Evolutionary conservation across 1,140 invertebrate genomes (phyloP), one percentile per base, ranked within the genome.

Genomic region (Zaprionus capensis): DNA sequence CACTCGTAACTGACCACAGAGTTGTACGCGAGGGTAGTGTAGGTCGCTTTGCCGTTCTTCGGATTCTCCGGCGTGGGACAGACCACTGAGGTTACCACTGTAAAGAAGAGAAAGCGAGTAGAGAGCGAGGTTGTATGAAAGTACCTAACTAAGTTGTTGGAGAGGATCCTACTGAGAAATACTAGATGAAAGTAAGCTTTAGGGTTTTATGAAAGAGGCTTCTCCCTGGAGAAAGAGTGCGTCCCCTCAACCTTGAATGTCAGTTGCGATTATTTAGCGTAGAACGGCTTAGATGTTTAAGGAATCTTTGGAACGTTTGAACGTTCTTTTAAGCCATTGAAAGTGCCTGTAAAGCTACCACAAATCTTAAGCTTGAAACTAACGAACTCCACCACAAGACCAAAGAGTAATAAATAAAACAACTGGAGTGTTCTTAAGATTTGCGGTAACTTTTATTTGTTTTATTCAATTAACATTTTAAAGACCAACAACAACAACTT

Each of bases 1-100:
- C 98, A 99, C 84, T 98, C 97, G 93, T 99, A 99, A 46, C 96
- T 96, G 5, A 99, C 97, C 62, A 98, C 96, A 0, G 98, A 97
- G 91, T 98, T 98, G 95, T 98, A 99, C 2, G 97, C 97, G 78
- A 97, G 96, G n/a, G 97, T 97, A 0, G 97, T 98, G 93, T 97
- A 98, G 74, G 98, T 95, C 55, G 97, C 97, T 83, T 96, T 97
- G 34, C 98, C 98, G 92, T 99, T 96, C n/a, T 95, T 94, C 6
- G 98, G 98, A 81, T 97, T 96, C 75, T 97, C 96, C 1, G 98
- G 97, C 55, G 95, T 95, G 24, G 96, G 95, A 93, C 98, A 99
- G 93, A 98, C 95, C 76, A 99, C 97, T 75, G 98, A 97, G 93
- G 96, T 96, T 82, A 97, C 96, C 95, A 96, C 96, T 95, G 93